These are phyloP conservation scores for Hiodon tergisus DNA, from an alignment of 2,113 vertebrate genomes.

Conservation along the genomic window DNA sequence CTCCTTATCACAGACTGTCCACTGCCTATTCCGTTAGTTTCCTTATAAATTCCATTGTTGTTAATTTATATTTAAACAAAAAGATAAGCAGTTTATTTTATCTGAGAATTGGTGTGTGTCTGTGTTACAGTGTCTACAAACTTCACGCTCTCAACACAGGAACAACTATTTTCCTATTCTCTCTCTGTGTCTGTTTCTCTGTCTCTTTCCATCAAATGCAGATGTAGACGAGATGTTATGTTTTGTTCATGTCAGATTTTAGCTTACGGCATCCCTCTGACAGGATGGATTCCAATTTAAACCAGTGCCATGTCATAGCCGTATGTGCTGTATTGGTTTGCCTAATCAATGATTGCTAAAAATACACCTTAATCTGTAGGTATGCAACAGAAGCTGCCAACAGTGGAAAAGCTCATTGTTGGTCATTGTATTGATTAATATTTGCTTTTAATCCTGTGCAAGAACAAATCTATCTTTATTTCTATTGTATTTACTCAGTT, in stretches of 20 bases:
- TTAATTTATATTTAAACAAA: neutral
- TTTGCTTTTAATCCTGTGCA: constrained; percentile 23
- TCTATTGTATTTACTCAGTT: neutral
- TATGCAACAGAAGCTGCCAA: constrained; percentile 26
- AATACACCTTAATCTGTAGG: constrained; percentile 25
- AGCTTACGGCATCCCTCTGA: neutral
- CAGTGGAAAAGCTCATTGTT: constrained; percentile 25
- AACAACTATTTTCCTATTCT: neutral
- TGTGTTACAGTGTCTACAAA: neutral
- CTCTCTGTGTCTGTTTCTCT: neutral
- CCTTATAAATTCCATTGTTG: neutral
- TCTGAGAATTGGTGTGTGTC: neutral
- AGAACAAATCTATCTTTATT: neutral
- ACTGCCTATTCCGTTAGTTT: constrained; percentile 29
- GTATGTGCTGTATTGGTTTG: neutral
- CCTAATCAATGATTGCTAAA: constrained; percentile 29
- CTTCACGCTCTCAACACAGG: neutral
- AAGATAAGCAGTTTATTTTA: neutral
- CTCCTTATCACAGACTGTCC: constrained; percentile 35
- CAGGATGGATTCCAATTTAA: neutral
- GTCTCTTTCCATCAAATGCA: neutral
- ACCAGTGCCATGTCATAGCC: neutral
- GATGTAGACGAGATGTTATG: neutral
- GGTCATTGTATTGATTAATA: constrained; percentile 34
- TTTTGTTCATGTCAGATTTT: neutral